Percentiles rank a stretch among this genome's conserved stretches.
phyloP scores from a whole-genome alignment of 2,888 invertebrate genomes.

The Cremastinae sp. region DNA sequence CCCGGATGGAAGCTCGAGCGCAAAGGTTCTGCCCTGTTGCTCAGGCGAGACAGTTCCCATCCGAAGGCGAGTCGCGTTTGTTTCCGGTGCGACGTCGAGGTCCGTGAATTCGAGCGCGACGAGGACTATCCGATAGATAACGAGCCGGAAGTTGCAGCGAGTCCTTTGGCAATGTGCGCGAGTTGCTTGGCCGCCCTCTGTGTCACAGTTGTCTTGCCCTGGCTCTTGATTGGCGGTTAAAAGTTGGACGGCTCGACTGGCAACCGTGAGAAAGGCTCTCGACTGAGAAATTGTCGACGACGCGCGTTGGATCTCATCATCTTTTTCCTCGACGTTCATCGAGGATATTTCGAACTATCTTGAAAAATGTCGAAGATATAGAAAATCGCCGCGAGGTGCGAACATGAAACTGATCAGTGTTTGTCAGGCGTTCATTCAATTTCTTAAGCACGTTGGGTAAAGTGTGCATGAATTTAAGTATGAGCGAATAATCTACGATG shows the following conservation, averaged over 20 bases:
- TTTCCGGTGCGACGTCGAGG: slow-evolving; percentile 83
- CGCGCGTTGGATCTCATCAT: slow-evolving; percentile 2
- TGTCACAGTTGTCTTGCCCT: slow-evolving; percentile 82
- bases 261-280: neutral
- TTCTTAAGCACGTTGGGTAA: too few species aligned
- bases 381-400: too few species aligned
- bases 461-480: too few species aligned
- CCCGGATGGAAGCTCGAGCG: slow-evolving; percentile 78
- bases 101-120: slow-evolving; percentile 81
- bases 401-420: too few species aligned
- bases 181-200: slow-evolving; percentile 82
- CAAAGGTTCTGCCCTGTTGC: slow-evolving; percentile 75
- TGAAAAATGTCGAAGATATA: neutral
- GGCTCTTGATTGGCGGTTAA: slow-evolving; percentile 81
- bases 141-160: slow-evolving; percentile 73
- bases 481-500: too few species aligned
- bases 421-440: too few species aligned
- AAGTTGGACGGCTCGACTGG: neutral
- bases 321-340: neutral
- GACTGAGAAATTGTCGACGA: slow-evolving; percentile 27
- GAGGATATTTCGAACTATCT: neutral
- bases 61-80: slow-evolving; percentile 79
- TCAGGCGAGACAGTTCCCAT: slow-evolving; percentile 75
- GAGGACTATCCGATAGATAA: slow-evolving; percentile 80
- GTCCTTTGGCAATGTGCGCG: slow-evolving; percentile 81